Evolutionary conservation across 2,113 vertebrate species (phyloP).

Genomic region (Heliornis fulica): DNA sequence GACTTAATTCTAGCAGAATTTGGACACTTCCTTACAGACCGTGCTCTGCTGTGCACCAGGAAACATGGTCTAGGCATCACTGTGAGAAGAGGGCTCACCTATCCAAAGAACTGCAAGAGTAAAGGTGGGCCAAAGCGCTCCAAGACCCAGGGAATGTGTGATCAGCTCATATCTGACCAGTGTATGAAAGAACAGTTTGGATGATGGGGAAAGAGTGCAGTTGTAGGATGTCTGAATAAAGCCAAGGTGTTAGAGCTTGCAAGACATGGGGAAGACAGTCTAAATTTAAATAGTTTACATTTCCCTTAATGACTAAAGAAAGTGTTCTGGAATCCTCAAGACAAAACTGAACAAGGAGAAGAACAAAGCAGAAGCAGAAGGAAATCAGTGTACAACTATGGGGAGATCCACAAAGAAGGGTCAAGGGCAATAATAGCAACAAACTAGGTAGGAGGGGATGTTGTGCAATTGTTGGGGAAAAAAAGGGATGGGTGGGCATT

Average conservation of each 20-base stretch:
- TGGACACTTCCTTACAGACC: not conserved
- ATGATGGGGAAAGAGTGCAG: not conserved
- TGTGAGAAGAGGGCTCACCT: not conserved
- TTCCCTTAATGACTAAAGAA: not conserved
- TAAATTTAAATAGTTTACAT: not conserved
- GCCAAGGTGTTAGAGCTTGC: not conserved
- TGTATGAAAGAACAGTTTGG: not conserved
- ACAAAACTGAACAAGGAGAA: not conserved
- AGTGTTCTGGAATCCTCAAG: not conserved
- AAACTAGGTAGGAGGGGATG: not conserved
- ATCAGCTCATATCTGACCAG: not conserved
- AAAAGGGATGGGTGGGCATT: not conserved
- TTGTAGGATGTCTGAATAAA: not conserved
- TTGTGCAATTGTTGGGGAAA: not conserved
- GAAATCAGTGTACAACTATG: not conserved
- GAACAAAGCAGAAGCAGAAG: not conserved
- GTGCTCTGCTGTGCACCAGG: not conserved
- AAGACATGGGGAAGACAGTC: not conserved
- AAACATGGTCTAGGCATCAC: not conserved
- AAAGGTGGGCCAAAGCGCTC: not conserved
- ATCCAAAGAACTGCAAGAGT: not conserved
- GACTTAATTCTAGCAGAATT: not conserved
- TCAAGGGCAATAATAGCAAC: not conserved
- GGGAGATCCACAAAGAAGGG: not conserved
- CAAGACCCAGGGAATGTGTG: not conserved